Evolutionary conservation across 2,113 vertebrate species (phyloP), one percentile per base, ranked within the genome.

Genomic region (Austrofundulus limnaeus): DNA sequence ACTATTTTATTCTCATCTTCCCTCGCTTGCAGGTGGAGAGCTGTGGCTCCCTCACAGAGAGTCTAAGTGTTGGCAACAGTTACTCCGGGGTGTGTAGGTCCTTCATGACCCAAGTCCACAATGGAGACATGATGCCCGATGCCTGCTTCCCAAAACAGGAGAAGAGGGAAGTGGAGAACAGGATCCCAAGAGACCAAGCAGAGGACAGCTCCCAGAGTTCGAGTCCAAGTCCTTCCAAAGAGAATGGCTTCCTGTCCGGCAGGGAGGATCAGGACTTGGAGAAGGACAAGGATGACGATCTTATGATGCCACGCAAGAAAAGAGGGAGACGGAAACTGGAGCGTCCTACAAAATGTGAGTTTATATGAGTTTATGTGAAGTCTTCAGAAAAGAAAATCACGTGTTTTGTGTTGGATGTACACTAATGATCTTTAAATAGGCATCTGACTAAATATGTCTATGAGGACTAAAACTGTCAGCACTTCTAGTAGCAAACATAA

Each of bases 321-420:
- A 86, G 93, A 81, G 94, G 93, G 37, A 90, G 94, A 80, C 92
- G 94, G 92, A 95, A 95, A 93, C 90, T 94, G 82, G 94, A 94
- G 78, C 89, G 88, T 41, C 75, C 93, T 1, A 94, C 94, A 14
- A 94, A 95, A 92, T 92, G 95, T 95, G 87, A 94, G 94, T 89
- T 58, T 48, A 9, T 34, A 8, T 34, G 31, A 34, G 9, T 9
- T 68, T 56, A 41, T 25, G 53, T 49, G 25, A 55, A 42, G 69
- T 38, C 37, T 38, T 48, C 34, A 55, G 65, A 37, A 43, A 50
- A 70, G 67, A 67, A 61, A 49, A 20, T 47, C 19, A 11, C 43
- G 61, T 70, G 78, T 78, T 55, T 13, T 19, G 23, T 34, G 31
- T 9, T 34, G 65, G 58, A 61, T 59, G 64, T 62, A 24, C 31